Evolutionary conservation across 2,113 vertebrate genomes (phyloP), one percentile per base, ranked within the genome.

Genomic region (Lampris megalopsis): DNA sequence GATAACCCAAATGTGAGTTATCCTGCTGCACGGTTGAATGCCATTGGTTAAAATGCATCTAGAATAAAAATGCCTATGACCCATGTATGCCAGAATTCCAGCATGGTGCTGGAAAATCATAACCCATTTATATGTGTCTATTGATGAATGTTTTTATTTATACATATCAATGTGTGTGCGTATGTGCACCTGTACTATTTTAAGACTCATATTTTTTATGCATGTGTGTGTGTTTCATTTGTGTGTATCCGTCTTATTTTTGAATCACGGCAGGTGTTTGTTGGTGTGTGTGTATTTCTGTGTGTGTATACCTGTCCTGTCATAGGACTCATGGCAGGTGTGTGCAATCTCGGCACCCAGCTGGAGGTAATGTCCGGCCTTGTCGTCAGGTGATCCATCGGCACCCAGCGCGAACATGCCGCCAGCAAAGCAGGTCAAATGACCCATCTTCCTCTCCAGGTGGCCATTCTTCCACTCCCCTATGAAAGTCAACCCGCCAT

Each of bases 381-480:
- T 98, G 89, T 98, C 97, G 61, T 95, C 96, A 35, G 96, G 95
- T 52, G 97, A 99, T 77, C 98, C 97, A 65, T 99, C 97, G 24
- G 98, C 98, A 68, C 97, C 97, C 69, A 99, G 86, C 3, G 97
- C 98, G 83, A 99, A 97, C 97, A 99, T 97, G 86, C 98, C 98
- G 0, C 98, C 98, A 41, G 98, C 97, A 80, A 99, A 99, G 81
- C 98, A 99, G 56, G 98, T 96, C 92, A 99, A 93, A 88, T 99
- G 97, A 63, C 98, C 98, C 98, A 99, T 99, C 90, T 99, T 99
- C 84, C 96, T 95, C 86, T 99, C 97, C 84, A 99, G 95, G 91
- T 99, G 97, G 1, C 98, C 98, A 0, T 98, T 98, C 91, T 99
- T 98, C 98, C 98, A 99, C 85, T 99, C 98, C 0, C 98, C 98